These are phyloP conservation scores for Drosophila mimica DNA, from an alignment of 2,888 invertebrate species.

Conservation along the genomic window DNA sequence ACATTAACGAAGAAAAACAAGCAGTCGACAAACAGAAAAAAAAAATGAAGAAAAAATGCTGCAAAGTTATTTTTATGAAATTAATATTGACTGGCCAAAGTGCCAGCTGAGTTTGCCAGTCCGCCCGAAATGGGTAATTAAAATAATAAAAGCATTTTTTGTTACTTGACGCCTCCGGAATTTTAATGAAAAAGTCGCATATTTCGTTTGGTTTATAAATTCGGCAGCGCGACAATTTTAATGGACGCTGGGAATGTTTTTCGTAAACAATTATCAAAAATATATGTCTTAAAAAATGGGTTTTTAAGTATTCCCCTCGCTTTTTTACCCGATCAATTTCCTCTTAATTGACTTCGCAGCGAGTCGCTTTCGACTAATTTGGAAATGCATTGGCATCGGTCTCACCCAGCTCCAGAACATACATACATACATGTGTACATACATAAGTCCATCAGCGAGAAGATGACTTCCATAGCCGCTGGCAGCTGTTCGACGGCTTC, in stretches of 20 bases:
- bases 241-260: conserved; percentile 62
- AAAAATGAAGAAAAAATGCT: conserved; percentile 17
- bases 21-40: conserved; percentile 12
- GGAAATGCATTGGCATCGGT: conserved; percentile 51
- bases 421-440: background rate
- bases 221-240: conserved; percentile 57
- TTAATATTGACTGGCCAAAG: conserved; percentile 74
- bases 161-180: conserved; percentile 55
- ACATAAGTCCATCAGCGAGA: conserved; percentile 51
- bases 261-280: conserved; percentile 69
- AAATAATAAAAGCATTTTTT: conserved; percentile 77
- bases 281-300: conserved; percentile 58
- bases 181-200: conserved; percentile 77
- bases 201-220: conserved; percentile 57
- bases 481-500: conserved; percentile 64
- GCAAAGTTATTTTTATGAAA: conserved; percentile 76
- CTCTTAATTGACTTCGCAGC: conserved; percentile 67
- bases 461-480: conserved; percentile 19
- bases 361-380: conserved; percentile 67
- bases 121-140: conserved; percentile 76
- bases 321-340: conserved; percentile 40
- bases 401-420: conserved; percentile 1
- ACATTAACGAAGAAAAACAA: conserved; percentile 65
- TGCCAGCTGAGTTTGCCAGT: conserved; percentile 65
- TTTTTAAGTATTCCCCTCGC: conserved; percentile 61